A percentile compares a stretch with the other conserved stretches of the same genome.
phyloP scores from a whole-genome alignment of 1,140 invertebrate genomes.

The Venustaconcha ellipsiformis region DNA sequence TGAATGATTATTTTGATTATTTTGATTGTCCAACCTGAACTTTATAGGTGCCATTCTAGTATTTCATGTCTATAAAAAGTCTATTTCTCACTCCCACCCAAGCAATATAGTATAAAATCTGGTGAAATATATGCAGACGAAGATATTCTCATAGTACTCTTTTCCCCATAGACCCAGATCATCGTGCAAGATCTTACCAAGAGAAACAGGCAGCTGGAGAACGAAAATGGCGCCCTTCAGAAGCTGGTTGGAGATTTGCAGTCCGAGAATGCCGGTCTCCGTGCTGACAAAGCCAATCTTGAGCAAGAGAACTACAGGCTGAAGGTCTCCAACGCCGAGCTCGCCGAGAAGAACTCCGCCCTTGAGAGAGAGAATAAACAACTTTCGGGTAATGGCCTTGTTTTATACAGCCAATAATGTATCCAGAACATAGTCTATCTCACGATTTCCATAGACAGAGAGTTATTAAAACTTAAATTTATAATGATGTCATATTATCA shows the following conservation, averaged over 20 bases:
- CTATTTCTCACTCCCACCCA: too few relatives aligned
- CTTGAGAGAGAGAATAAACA: conserved; percentile 67
- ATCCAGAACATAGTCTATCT: too few relatives aligned
- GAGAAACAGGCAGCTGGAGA: conserved; percentile 66
- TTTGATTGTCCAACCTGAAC: too few relatives aligned
- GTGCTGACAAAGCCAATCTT: conserved; percentile 63
- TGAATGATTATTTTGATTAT: too few relatives aligned
- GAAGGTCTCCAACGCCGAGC: conserved; percentile 60
- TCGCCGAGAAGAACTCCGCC: conserved; percentile 63
- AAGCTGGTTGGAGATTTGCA: conserved; percentile 62
- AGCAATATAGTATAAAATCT: too few relatives aligned
- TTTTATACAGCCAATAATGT: too few relatives aligned
- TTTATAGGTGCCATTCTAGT: too few relatives aligned
- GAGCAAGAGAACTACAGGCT: conserved; percentile 61
- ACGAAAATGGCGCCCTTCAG: conserved; percentile 60
- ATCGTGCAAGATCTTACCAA: conserved; percentile 65
- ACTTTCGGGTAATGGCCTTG: conserved; percentile 54
- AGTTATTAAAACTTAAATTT: too few relatives aligned
- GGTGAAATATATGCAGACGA: too few relatives aligned
- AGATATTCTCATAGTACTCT: background rate
- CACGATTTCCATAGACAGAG: too few relatives aligned
- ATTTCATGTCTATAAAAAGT: too few relatives aligned
- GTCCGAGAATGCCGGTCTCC: conserved; percentile 53
- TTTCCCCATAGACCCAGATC: conserved; percentile 56
- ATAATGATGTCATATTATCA: too few relatives aligned